Evolutionary conservation across 1,140 invertebrate species (phyloP).

Genomic region (Trichoplusia ni): DNA sequence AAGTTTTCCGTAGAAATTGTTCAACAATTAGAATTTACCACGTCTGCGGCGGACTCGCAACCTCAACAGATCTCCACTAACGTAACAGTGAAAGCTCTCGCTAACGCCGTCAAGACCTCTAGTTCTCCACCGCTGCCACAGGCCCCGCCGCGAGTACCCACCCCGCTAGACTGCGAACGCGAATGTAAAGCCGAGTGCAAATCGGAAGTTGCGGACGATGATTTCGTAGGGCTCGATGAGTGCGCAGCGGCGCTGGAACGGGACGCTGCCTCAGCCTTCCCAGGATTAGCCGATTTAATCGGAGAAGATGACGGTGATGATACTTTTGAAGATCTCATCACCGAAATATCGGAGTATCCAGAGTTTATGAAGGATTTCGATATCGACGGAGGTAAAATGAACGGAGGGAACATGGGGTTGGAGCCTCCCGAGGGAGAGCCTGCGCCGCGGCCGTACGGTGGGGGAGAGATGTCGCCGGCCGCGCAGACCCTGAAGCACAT

Average conservation of each 20-base stretch:
- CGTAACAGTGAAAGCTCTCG: constrained; percentile 94
- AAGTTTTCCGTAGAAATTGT: constrained; percentile 96
- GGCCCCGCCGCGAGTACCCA: constrained; percentile 71
- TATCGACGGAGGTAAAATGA: constrained; percentile 76
- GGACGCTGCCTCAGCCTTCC: constrained; percentile 88
- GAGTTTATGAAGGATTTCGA: constrained; percentile 94
- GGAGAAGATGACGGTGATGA: constrained; percentile 93
- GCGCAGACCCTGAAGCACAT: constrained; percentile 97
- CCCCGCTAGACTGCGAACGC: constrained; percentile 82
- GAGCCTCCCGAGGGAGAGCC: constrained; percentile 80
- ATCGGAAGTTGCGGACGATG: constrained; percentile 90
- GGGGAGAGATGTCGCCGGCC: constrained; percentile 89
- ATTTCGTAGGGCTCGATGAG: constrained; percentile 91
- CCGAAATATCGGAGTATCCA: constrained; percentile 91
- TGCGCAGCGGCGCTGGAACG: constrained; percentile 91
- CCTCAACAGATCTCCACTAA: constrained; percentile 95
- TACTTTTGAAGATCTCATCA: constrained; percentile 93
- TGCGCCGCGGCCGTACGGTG: constrained; percentile 66
- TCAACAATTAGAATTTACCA: constrained; percentile 93
- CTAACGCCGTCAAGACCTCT: constrained; percentile 91
- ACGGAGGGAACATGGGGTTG: constrained; percentile 70
- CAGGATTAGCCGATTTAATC: constrained; percentile 89
- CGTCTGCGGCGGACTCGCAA: constrained; percentile 89
- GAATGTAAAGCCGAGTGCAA: constrained; percentile 88
- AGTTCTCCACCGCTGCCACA: constrained; percentile 81